Evolutionary conservation across 2,113 vertebrate genomes (phyloP), one percentile per base, ranked within the genome.

Genomic region (Solea senegalensis): DNA sequence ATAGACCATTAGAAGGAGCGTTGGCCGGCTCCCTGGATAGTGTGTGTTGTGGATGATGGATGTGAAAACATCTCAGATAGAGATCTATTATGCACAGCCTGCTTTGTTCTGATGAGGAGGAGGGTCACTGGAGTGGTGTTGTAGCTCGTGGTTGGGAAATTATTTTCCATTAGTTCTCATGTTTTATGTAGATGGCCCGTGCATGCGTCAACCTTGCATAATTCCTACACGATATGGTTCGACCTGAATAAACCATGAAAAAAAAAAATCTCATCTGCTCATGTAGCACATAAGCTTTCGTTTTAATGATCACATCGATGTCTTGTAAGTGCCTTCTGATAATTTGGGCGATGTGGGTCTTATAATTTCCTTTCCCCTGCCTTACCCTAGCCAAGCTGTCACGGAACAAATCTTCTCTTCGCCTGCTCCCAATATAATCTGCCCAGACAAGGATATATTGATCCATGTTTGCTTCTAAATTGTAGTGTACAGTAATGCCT

Each of bases 101-200:
- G 76, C 67, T 69, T 71, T 58, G 68, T 80, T 72, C 13, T 82
- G 56, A 81, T 78, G 55, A 54, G 15, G 13, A 4, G 1, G 27
- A n/a, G 52, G 53, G 27, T 10, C 10, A 16, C 44, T n/a, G 4
- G 9, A 69, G 39, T 46, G 11, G 10, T 27, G 13, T 27, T 51
- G 44, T 28, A 14, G 26, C 53, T 71, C 50, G 61, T 49, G 72
- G 15, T 39, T 58, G 40, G 21, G 40, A 75, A 52, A 83, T 82
- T 66, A 66, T 76, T 48, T 76, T 72, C 64, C 60, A 84, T 86
- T 81, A 79, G 69, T 62, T 68, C 40, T 64, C 65, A 44, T 69
- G 72, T 81, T 80, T 76, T 79, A 71, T 76, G 74, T 52, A 39
- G 43, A 76, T 69, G 55, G 52, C 45, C 28, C 52, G 28, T 41